These are phyloP conservation scores for Lethrus apterus DNA, from an alignment of 1,140 invertebrate genomes.

Conservation along the genomic window DNA sequence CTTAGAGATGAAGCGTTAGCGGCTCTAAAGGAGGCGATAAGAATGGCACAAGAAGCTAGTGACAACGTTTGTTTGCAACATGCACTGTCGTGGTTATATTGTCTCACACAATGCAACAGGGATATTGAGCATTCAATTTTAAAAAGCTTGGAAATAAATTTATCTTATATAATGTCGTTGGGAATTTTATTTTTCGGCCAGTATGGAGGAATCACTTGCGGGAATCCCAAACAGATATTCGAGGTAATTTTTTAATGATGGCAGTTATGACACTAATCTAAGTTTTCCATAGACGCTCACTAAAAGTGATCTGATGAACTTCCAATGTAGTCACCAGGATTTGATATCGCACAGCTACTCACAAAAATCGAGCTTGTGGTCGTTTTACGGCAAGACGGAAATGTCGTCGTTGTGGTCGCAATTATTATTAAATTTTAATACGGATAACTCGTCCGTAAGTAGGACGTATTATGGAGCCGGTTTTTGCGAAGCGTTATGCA, in stretches of 20 bases:
- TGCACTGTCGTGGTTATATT: slow-evolving; percentile 72
- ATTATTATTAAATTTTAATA: slow-evolving; percentile 66
- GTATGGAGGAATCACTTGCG: slow-evolving; percentile 34
- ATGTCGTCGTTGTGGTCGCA: slow-evolving; percentile 72
- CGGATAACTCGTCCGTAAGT: slow-evolving; percentile 44
- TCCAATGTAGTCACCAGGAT: slow-evolving; percentile 73
- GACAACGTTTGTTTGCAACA: slow-evolving; percentile 80
- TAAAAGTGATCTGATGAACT: slow-evolving; percentile 79
- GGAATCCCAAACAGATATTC: slow-evolving; percentile 41
- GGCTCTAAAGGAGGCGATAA: slow-evolving; percentile 76
- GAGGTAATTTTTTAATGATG: slow-evolving; percentile 38
- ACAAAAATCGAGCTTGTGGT: slow-evolving; percentile 77
- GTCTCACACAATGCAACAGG: slow-evolving; percentile 43
- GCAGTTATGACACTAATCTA: too few relatives aligned
- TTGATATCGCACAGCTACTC: slow-evolving; percentile 69
- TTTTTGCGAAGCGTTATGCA: slow-evolving; percentile 63
- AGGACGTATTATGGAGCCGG: slow-evolving; percentile 60
- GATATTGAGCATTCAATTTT: slow-evolving; percentile 52
- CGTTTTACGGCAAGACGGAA: slow-evolving; percentile 77
- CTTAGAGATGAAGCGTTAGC: slow-evolving; percentile 65
- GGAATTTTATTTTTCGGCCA: slow-evolving; percentile 56
- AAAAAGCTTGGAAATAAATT: slow-evolving; percentile 51
- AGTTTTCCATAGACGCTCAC: slow-evolving; percentile 72
- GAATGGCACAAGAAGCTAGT: slow-evolving; percentile 78
- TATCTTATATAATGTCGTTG: slow-evolving; percentile 56